These are phyloP conservation scores for Amblyopsis rosae DNA, from an alignment of 2,113 vertebrate species.

Conservation along the genomic window DNA sequence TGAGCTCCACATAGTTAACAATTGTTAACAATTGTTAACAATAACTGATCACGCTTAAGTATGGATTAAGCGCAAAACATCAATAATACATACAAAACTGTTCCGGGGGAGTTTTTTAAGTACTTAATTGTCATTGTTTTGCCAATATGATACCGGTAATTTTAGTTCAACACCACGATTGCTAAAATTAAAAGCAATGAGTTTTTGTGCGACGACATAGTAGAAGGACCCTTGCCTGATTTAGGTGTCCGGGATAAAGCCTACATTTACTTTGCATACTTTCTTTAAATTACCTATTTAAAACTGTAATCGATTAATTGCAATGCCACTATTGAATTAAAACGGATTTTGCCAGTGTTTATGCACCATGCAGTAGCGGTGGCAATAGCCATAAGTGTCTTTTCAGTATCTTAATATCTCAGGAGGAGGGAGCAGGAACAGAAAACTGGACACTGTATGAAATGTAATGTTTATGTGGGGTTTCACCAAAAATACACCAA, in stretches of 20 bases:
- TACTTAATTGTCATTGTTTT: neutral
- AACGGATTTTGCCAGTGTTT: too few species aligned
- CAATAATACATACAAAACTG: neutral
- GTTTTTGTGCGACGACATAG: slow-evolving; percentile 7
- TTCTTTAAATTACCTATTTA: neutral
- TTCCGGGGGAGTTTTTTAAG: neutral
- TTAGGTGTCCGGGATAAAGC: slow-evolving; percentile 16
- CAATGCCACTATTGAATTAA: too few species aligned
- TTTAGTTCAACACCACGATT: neutral
- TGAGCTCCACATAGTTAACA: slow-evolving; percentile 62
- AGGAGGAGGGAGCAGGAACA: too few species aligned
- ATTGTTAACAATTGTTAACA: neutral
- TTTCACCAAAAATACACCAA: too few species aligned
- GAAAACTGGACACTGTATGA: too few species aligned
- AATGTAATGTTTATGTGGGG: too few species aligned
- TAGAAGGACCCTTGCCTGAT: slow-evolving; percentile 13
- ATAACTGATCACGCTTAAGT: neutral
- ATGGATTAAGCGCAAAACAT: neutral
- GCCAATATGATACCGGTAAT: neutral
- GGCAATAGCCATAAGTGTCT: too few species aligned
- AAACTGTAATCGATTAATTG: too few species aligned
- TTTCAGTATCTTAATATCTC: too few species aligned
- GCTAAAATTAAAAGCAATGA: neutral
- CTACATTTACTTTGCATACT: slow-evolving; percentile 8
- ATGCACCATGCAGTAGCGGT: too few species aligned